Base-by-base conservation (phyloP, 2,113 vertebrate genomes). In the Prietella phreatophila region DNA sequence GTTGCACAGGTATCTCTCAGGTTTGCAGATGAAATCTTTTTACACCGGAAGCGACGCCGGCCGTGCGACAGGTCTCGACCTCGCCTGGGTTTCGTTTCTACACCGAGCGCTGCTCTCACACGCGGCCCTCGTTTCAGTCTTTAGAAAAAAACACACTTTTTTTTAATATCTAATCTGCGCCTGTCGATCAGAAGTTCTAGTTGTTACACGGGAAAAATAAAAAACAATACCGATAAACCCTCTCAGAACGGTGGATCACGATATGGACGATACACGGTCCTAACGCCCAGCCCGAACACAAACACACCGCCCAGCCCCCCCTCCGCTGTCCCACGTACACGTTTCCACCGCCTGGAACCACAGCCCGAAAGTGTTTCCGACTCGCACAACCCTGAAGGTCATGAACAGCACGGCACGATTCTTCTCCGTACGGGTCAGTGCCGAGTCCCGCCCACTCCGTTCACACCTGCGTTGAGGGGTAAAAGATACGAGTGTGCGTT, bases 331-430 rank as follows among this genome's bases (percentile, higher is more conserved):
- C 65, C 19, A 36, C 0, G 15, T 2, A 36, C 4, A 67, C 14
- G 63, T 10, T 69, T 33, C 13, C 61, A 10, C 33, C 19, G 20
- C 71, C 36, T 78, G 22, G 42, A 50, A 50, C 25, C 75, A 58
- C 30, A 5, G 1, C 60, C 30, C 4, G 10, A 22, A 22, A 58
- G 22, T 17, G 2, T 56, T 20, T 56, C 14, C 8, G 58, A 25
- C 39, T 71, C 47, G 2, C 33, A 58, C 11, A 85, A 73, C 50
- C n/a, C 5, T 56, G 27, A 85, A 85, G 83, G 83, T 73, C 67
- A 56, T 14, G 22, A 55, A 5, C 63, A 71, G 19, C 9, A 73
- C 22, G 25, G 27, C 4, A 50, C 14, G 14, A 30, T 71, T 30
- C 61, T 71, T 30, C 61, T 69, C 9, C 39, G 30, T 30, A 17